phyloP scores from a whole-genome alignment of 1,140 invertebrate genomes.

The Scaptomyza montana region DNA sequence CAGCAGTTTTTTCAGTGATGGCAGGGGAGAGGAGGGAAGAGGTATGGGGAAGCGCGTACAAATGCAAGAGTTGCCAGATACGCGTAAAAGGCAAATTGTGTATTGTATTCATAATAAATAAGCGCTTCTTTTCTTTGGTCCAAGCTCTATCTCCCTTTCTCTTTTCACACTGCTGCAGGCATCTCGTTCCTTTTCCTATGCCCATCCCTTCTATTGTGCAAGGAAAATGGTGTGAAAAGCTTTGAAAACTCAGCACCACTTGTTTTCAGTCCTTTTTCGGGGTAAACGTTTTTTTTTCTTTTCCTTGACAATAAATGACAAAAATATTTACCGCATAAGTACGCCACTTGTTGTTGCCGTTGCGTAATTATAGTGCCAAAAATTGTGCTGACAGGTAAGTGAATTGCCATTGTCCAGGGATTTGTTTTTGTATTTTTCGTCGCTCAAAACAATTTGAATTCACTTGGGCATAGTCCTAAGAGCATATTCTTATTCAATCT shows the following conservation, averaged over 20 bases:
- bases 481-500: not conserved
- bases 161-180: not conserved
- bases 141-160: not conserved
- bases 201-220: slow-evolving; percentile 14
- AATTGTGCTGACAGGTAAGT: slow-evolving; percentile 4
- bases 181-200: slow-evolving; percentile 1
- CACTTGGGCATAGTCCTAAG: not conserved
- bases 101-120: slow-evolving; percentile 59
- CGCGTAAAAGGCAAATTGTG: slow-evolving; percentile 60
- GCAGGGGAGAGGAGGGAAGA: slow-evolving; percentile 1
- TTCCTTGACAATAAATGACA: slow-evolving; percentile 6
- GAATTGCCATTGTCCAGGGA: slow-evolving; percentile 3
- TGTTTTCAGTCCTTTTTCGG: slow-evolving; percentile 24
- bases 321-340: slow-evolving; percentile 32
- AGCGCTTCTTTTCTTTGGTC: slow-evolving; percentile 28
- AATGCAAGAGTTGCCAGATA: slow-evolving; percentile 53
- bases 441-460: not conserved
- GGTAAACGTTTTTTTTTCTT: not conserved
- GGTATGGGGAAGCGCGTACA: not conserved
- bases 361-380: slow-evolving; percentile 48
- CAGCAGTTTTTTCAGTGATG: slow-evolving; percentile 23
- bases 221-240: slow-evolving; percentile 40
- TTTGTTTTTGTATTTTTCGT: slow-evolving; percentile 1
- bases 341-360: slow-evolving; percentile 31
- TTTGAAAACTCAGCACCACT: slow-evolving; percentile 11